phyloP scores from a whole-genome alignment of 2,888 invertebrate species.

The Margaritifera margaritifera region DNA sequence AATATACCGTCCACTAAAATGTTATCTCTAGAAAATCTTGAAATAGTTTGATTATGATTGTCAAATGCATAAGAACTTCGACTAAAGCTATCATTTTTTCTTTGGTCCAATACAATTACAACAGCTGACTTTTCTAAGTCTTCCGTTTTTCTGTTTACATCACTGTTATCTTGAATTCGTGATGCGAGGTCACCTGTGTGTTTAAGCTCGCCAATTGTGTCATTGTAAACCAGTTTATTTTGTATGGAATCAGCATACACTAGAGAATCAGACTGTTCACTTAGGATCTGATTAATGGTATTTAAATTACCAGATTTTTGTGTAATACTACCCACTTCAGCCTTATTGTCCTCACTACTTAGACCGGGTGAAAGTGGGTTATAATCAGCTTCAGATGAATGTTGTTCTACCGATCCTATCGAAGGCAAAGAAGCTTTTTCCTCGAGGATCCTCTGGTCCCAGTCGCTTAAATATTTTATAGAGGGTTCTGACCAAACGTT shows the following conservation, averaged over 20 bases:
- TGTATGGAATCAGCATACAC: conserved; percentile 32
- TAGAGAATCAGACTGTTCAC: conserved; percentile 27
- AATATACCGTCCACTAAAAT: conserved; percentile 29
- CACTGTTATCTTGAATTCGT: too few species aligned
- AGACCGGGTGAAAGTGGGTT: conserved; percentile 14
- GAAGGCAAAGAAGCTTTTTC: conserved; percentile 1
- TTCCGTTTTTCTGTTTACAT: too few species aligned
- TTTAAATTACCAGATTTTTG: conserved; percentile 22
- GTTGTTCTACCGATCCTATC: conserved; percentile 22
- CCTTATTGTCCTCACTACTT: conserved; percentile 27
- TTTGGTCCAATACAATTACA: too few species aligned
- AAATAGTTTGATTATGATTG: too few species aligned
- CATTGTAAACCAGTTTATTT: conserved; percentile 34
- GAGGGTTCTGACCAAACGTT: too few species aligned
- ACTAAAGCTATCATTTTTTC: too few species aligned
- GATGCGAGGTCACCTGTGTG: too few species aligned
- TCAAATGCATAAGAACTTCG: too few species aligned
- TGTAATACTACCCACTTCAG: conserved; percentile 21
- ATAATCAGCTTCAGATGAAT: conserved; percentile 7
- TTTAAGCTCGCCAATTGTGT: conserved; percentile 2
- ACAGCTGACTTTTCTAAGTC: too few species aligned
- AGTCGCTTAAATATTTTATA: too few species aligned
- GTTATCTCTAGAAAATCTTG: too few species aligned
- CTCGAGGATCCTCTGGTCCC: too few species aligned
- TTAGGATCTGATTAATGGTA: conserved; percentile 16